Percentiles rank a stretch among this genome's conserved stretches.
Evolutionary conservation across 2,888 invertebrate species (phyloP).

Genomic region (Horisme vitalbata): DNA sequence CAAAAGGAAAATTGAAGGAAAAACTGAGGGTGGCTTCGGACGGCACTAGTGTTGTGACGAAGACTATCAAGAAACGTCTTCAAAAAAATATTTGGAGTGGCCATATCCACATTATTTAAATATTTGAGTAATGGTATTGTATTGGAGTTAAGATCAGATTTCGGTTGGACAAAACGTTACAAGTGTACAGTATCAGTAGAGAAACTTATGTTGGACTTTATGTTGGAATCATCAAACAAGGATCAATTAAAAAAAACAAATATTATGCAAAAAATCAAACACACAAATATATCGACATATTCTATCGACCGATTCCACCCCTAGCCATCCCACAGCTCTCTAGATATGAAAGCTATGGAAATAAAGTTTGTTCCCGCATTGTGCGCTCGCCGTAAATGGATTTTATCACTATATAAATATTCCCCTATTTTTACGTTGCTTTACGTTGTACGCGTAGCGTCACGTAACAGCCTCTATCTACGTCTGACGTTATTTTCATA

Average conservation of each 20-base stretch:
- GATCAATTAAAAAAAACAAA: too few species aligned
- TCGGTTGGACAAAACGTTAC: too few species aligned
- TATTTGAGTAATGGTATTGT: too few species aligned
- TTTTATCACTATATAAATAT: slow-evolving; percentile 80
- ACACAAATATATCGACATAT: slow-evolving; percentile 17
- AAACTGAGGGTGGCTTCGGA: slow-evolving; percentile 72
- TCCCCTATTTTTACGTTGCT: slow-evolving; percentile 59
- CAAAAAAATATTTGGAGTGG: too few species aligned
- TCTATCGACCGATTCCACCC: slow-evolving; percentile 19
- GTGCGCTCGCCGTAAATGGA: slow-evolving; percentile 74
- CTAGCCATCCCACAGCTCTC: slow-evolving; percentile 46
- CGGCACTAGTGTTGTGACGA: slow-evolving; percentile 27
- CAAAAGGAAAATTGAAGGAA: slow-evolving; percentile 81
- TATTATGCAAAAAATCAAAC: slow-evolving; percentile 1
- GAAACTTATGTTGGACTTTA: too few species aligned
- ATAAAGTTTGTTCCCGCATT: slow-evolving; percentile 78
- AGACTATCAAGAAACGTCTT: too few species aligned
- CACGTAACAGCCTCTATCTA: slow-evolving; percentile 42
- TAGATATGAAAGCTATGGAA: slow-evolving; percentile 78
- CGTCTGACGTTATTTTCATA: slow-evolving; percentile 29
- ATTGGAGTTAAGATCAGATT: too few species aligned
- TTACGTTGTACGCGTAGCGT: slow-evolving; percentile 51
- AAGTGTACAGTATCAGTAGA: too few species aligned
- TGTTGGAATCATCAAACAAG: too few species aligned
- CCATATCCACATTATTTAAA: too few species aligned